Conservation (phyloP, 1,140 invertebrate genomes). For the Brachionus koreanus region DNA sequence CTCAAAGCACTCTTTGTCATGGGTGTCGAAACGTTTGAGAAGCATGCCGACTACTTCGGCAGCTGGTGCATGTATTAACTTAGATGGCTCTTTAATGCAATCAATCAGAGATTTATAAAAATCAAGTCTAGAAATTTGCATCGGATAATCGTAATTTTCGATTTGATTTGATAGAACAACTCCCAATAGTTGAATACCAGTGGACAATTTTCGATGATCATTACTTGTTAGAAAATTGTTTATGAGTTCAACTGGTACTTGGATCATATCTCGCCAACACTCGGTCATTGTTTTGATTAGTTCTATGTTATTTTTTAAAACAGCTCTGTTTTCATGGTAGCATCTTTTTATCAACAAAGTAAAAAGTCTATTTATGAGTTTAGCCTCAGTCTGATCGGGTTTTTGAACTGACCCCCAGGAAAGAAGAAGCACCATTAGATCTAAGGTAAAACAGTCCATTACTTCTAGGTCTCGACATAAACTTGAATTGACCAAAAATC, state of each 20-base stretch:
- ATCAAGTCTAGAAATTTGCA: conserved; percentile 51
- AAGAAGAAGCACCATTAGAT: conserved; percentile 61
- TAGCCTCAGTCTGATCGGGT: conserved; percentile 51
- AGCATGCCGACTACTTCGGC: conserved; percentile 66
- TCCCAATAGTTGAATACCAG: conserved; percentile 62
- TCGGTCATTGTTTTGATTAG: conserved; percentile 63
- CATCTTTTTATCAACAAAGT: conserved; percentile 57
- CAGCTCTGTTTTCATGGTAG: conserved; percentile 55
- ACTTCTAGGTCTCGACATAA: conserved; percentile 48
- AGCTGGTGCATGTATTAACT: conserved; percentile 59
- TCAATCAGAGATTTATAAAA: conserved; percentile 51
- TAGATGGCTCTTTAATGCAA: conserved; percentile 50
- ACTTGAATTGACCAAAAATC: conserved; percentile 58
- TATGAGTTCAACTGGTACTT: conserved; percentile 58
- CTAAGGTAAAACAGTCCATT: conserved; percentile 60
- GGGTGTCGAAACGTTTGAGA: conserved; percentile 54
- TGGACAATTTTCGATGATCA: conserved; percentile 50
- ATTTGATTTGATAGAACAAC: conserved; percentile 62
- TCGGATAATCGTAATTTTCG: conserved; percentile 56
- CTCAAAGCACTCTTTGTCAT: conserved; percentile 47
- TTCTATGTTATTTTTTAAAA: conserved; percentile 65
- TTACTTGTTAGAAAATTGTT: conserved; percentile 52
- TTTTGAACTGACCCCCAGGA: conserved; percentile 60
- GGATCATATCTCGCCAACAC: conserved; percentile 61
- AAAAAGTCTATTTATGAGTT: conserved; percentile 53